Conservation (phyloP, 2,113 vertebrate species). For the Perca flavescens region DNA sequence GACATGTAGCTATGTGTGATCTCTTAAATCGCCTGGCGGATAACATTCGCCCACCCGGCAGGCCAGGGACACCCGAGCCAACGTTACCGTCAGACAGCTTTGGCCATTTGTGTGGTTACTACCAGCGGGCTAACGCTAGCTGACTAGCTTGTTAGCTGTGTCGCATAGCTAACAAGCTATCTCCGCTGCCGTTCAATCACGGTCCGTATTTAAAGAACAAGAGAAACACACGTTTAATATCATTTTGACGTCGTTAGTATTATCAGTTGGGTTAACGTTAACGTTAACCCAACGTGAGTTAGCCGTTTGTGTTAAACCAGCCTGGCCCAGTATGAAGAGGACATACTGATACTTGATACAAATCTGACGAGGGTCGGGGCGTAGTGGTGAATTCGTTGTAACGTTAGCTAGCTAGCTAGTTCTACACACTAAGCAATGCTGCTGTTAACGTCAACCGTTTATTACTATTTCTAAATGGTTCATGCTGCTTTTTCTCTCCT, state of each 20-base stretch:
- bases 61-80: not conserved
- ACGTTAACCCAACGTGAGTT: too few relatives aligned
- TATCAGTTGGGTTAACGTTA: too few relatives aligned
- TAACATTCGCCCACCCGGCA: too few relatives aligned
- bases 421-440: too few relatives aligned
- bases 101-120: not conserved
- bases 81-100: not conserved
- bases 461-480: too few relatives aligned
- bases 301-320: not conserved
- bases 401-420: too few relatives aligned
- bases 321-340: not conserved
- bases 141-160: slow-evolving; percentile 19
- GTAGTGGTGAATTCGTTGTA: too few relatives aligned
- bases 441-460: too few relatives aligned
- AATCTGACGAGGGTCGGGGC: too few relatives aligned
- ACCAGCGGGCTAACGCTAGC: slow-evolving; percentile 25
- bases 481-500: too few relatives aligned
- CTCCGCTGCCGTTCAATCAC: not conserved
- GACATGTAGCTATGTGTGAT: slow-evolving; percentile 46
- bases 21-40: not conserved
- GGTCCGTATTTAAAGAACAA: not conserved
- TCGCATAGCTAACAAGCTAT: not conserved
- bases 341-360: not conserved
- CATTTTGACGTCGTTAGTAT: not conserved
- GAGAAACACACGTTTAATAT: not conserved